These are phyloP conservation scores for Rhizomys pruinosus DNA, from an alignment of 2,113 vertebrate genomes.

Conservation along the genomic window DNA sequence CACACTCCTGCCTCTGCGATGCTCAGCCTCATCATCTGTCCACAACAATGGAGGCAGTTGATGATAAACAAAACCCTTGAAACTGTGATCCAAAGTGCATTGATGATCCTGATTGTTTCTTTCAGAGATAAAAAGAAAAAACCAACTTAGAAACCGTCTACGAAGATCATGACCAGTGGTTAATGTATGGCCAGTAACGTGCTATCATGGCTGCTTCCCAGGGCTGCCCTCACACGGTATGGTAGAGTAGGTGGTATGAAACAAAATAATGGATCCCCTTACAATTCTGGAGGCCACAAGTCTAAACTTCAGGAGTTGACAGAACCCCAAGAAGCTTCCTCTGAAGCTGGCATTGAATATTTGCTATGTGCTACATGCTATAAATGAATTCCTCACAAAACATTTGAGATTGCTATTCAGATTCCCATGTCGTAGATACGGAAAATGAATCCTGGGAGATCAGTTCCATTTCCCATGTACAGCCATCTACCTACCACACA, in stretches of 20 bases:
- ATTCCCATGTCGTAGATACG: not conserved
- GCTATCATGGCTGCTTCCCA: not conserved
- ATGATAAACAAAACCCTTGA: not conserved
- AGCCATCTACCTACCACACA: not conserved
- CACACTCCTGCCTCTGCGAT: not conserved
- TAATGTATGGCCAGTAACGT: not conserved
- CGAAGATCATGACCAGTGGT: accelerated
- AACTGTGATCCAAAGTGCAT: not conserved
- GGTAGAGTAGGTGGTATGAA: not conserved
- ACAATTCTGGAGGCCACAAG: not conserved
- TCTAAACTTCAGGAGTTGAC: not conserved
- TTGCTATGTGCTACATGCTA: too few species aligned
- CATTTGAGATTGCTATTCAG: too few species aligned
- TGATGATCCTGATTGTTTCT: not conserved
- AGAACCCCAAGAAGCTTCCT: too few species aligned
- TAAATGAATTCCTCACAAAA: too few species aligned
- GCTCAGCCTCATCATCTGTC: not conserved
- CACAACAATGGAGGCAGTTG: too few species aligned
- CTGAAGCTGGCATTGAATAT: too few species aligned
- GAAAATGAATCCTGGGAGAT: not conserved
- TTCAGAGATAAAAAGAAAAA: not conserved
- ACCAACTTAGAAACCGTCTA: not conserved
- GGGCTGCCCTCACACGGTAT: not conserved
- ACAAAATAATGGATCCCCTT: not conserved
- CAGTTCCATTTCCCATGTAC: not conserved